Percentiles rank a stretch among this genome's conserved stretches.
Evolutionary conservation across 2,797 vertebrate genomes (phyloP).

Genomic region (Scarus forsteni): DNA sequence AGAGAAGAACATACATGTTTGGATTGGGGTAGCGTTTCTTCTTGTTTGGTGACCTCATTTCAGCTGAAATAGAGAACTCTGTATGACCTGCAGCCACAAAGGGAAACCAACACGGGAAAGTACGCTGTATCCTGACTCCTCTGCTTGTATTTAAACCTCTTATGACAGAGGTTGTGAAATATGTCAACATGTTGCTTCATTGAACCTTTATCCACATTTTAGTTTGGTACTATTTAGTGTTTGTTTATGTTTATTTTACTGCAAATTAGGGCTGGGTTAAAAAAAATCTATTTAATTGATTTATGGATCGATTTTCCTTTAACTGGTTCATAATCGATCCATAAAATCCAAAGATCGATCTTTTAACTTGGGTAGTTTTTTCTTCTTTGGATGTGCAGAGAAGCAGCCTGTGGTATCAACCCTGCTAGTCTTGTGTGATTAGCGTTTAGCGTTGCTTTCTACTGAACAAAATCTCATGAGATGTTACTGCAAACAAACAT

Average conservation of each 20-base stretch:
- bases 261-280: too few relatives aligned
- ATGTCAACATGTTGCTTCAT: not conserved
- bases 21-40: conserved; percentile 63
- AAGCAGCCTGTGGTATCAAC: too few relatives aligned
- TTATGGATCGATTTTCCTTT: too few relatives aligned
- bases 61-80: conserved; percentile 76
- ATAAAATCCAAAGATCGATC: too few relatives aligned
- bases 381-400: too few relatives aligned
- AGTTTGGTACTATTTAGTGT: not conserved
- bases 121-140: conserved; percentile 58
- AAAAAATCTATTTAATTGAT: too few relatives aligned
- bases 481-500: too few relatives aligned
- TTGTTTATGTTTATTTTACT: not conserved
- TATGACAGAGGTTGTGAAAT: not conserved
- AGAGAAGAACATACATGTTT: conserved; percentile 67
- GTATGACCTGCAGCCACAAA: conserved; percentile 73
- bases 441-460: too few relatives aligned
- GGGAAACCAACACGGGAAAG: conserved; percentile 63
- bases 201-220: not conserved
- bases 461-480: too few relatives aligned
- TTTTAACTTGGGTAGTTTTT: too few relatives aligned
- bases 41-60: conserved; percentile 78
- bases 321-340: too few relatives aligned
- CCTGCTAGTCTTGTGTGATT: too few relatives aligned
- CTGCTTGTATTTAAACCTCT: not conserved